Base-by-base conservation (phyloP, 2,797 vertebrate genomes). In the Echiichthys vipera region DNA sequence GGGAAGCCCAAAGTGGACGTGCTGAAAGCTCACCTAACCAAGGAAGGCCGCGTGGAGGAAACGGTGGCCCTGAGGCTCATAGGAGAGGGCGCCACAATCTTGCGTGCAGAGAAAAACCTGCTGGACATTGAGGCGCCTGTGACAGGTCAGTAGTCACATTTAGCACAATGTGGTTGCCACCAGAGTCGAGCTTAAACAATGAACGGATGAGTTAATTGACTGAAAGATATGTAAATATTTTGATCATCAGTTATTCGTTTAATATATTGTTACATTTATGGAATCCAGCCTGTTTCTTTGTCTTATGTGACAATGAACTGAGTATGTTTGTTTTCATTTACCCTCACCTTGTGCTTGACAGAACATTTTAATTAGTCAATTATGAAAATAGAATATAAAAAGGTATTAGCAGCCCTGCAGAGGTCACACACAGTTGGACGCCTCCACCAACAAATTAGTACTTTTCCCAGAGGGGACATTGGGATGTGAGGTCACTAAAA, bases 71-170 rank as follows among this genome's bases (percentile, higher is more conserved):
- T 99, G 83, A 94, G 97, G 93, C 96, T 99, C 94, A 96, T 99
- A 83, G 96, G 95, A 36, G 98, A 99, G 67, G 98, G 98, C 5
- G 98, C 96, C 24, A 94, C 96, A 0, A 99, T 99, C 92, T 92
- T 99, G 61, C 96, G 96, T 46, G 88, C 97, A 36, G 98, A 99
- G 92, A 99, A 98, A 80, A 99, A 98, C 89, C 92, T 99, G 81
- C 92, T 99, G 93, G 98, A 99, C 92, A 99, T 99, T 13, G 98
- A 99, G 80, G 98, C 98, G 5, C 98, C 98, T 0, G 98, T 99
- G 84, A 99, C 98, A 94, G 98, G 98, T 99, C 69, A 83, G 87
- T 17, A 37, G 5, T 24, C 17, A 1, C 1, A 32, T 6, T 5
- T 14, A 4, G 14, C 18, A 39, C 17, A 3, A 5, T 46, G 18